These are phyloP conservation scores for Nestor notabilis DNA, from an alignment of 2,113 vertebrate species.

Conservation along the genomic window DNA sequence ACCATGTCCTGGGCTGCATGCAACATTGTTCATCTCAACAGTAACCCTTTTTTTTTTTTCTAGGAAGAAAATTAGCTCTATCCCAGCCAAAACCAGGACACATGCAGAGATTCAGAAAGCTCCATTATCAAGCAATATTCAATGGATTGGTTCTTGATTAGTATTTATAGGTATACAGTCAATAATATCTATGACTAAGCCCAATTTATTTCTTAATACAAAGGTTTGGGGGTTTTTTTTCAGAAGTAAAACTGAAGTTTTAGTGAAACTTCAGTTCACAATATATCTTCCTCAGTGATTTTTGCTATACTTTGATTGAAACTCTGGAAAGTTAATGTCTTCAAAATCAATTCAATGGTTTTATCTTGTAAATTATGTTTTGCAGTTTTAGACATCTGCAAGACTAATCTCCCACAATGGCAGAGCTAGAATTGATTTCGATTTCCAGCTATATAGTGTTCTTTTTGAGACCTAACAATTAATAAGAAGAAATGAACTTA, in stretches of 20 bases:
- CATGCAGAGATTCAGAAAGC: background rate
- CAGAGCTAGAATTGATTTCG: background rate
- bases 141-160: background rate
- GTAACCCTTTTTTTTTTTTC: background rate
- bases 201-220: background rate
- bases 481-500: background rate
- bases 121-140: background rate
- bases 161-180: background rate
- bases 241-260: background rate
- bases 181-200: background rate
- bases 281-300: background rate
- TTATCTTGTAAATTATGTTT: background rate
- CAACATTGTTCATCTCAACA: background rate
- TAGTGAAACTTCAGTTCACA: background rate
- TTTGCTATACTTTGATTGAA: background rate
- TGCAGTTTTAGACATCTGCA: background rate
- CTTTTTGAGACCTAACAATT: background rate
- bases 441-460: background rate
- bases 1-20: background rate
- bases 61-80: background rate
- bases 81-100: background rate
- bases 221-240: background rate
- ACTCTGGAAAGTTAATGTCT: background rate
- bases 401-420: background rate
- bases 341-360: background rate